These are phyloP conservation scores for Centropus bengalensis DNA, from an alignment of 2,113 vertebrate genomes.

Conservation along the genomic window DNA sequence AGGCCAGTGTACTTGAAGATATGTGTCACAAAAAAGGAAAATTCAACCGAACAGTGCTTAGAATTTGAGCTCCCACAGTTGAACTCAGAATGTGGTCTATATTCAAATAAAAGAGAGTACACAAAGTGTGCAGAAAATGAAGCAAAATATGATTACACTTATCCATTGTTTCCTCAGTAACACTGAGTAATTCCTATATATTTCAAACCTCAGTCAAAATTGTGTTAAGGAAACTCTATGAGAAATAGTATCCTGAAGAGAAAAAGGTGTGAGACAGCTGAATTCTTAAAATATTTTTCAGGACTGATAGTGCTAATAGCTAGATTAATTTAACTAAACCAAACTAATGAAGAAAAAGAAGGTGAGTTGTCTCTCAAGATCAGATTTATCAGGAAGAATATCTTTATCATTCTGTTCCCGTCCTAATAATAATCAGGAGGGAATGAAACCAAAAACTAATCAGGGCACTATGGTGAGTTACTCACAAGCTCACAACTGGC, in stretches of 20 bases:
- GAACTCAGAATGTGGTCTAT: neutral
- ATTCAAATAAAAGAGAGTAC: neutral
- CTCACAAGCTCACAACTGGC: constrained; percentile 71
- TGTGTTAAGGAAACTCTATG: neutral
- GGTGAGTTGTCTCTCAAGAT: constrained; percentile 37
- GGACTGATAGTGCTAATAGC: constrained; percentile 17
- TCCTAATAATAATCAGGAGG: constrained; percentile 56
- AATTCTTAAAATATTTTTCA: neutral
- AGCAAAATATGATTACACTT: neutral
- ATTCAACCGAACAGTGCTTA: neutral
- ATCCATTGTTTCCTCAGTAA: neutral
- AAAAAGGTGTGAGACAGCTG: neutral
- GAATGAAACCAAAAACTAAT: constrained; percentile 73
- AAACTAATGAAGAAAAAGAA: constrained; percentile 31
- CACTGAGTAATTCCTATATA: neutral
- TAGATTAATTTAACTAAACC: constrained; percentile 36
- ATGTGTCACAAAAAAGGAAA: neutral
- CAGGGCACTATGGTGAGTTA: constrained; percentile 53
- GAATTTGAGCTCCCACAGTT: neutral
- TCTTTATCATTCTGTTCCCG: constrained; percentile 72
- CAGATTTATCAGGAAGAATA: constrained; percentile 44
- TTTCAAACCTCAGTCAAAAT: constrained; percentile 6
- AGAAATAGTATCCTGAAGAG: neutral
- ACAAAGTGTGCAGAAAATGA: neutral
- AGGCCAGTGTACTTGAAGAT: neutral